Conservation (phyloP, 2,113 vertebrate species). For the Pachyramphus minor region DNA sequence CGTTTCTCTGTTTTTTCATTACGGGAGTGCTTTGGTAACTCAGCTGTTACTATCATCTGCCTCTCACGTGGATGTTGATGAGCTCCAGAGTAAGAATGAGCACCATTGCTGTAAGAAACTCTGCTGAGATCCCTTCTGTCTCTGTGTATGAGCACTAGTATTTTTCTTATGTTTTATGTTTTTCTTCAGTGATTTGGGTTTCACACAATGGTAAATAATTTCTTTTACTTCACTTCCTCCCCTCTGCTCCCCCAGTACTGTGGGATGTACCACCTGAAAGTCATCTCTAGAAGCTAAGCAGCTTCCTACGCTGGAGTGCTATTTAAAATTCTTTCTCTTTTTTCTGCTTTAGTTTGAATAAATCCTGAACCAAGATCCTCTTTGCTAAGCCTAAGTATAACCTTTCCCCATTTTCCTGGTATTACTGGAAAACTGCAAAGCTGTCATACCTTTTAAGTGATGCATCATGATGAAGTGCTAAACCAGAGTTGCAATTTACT, state of each 20-base stretch:
- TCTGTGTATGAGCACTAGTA: background rate
- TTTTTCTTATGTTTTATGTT: background rate
- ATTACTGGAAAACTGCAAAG: constrained; percentile 63
- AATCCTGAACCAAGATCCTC: constrained; percentile 26
- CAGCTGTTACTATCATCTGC: background rate
- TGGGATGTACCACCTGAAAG: background rate
- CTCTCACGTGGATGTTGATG: background rate
- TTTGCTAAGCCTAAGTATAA: constrained; percentile 49
- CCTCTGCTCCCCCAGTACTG: accelerated
- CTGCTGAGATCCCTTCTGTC: background rate
- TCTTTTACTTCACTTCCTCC: background rate
- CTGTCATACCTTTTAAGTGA: constrained; percentile 70
- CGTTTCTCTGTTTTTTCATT: background rate
- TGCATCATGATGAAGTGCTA: constrained; percentile 73
- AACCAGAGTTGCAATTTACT: constrained; percentile 66
- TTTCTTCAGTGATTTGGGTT: background rate
- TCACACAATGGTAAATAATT: background rate
- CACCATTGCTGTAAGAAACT: background rate
- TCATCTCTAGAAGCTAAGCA: background rate
- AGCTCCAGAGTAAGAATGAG: background rate
- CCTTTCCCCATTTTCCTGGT: constrained; percentile 7
- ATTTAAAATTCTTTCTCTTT: background rate
- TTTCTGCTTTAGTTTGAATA: background rate
- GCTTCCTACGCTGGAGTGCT: background rate
- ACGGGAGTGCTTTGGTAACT: background rate